A percentile compares a stretch with the other conserved stretches of the same genome.
phyloP scores from a whole-genome alignment of 2,797 vertebrate genomes.

The Allobates femoralis region DNA sequence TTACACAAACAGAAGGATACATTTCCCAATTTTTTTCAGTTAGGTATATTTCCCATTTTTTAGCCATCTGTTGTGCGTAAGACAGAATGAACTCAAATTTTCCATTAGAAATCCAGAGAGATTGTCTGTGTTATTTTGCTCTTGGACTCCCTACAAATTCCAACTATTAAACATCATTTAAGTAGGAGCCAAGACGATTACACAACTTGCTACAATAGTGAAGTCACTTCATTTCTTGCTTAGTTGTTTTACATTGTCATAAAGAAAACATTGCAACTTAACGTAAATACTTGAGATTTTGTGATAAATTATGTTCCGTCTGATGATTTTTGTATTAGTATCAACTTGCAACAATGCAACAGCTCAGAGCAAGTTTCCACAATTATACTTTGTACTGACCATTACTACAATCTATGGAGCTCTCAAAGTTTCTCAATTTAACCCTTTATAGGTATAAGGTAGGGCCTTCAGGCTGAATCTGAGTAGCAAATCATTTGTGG shows the following conservation, averaged over 20 bases:
- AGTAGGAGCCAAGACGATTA: constrained; percentile 51
- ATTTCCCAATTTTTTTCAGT: constrained; percentile 49
- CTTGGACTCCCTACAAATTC: constrained; percentile 56
- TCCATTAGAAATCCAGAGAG: constrained; percentile 58
- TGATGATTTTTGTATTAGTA: not conserved
- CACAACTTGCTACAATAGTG: constrained; percentile 49
- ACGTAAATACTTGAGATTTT: constrained; percentile 23
- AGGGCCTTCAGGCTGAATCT: too few species aligned
- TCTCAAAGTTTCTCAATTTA: too few species aligned
- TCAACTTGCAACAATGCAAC: too few species aligned
- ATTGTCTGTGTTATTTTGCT: constrained; percentile 60
- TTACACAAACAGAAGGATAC: constrained; percentile 30
- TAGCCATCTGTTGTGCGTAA: constrained; percentile 57
- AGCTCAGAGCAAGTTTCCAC: too few species aligned
- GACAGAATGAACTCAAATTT: constrained; percentile 56
- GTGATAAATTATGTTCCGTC: constrained; percentile 29
- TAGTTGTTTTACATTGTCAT: constrained; percentile 52
- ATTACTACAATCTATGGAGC: too few species aligned
- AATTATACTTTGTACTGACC: too few species aligned
- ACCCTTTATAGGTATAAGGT: too few species aligned
- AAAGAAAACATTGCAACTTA: constrained; percentile 35
- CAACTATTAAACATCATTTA: constrained; percentile 55
- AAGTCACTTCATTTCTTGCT: constrained; percentile 33
- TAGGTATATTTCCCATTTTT: constrained; percentile 52
- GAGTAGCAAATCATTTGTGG: too few species aligned